These are phyloP conservation scores for Cephalotes varians DNA, from an alignment of 2,888 invertebrate species.

Conservation along the genomic window DNA sequence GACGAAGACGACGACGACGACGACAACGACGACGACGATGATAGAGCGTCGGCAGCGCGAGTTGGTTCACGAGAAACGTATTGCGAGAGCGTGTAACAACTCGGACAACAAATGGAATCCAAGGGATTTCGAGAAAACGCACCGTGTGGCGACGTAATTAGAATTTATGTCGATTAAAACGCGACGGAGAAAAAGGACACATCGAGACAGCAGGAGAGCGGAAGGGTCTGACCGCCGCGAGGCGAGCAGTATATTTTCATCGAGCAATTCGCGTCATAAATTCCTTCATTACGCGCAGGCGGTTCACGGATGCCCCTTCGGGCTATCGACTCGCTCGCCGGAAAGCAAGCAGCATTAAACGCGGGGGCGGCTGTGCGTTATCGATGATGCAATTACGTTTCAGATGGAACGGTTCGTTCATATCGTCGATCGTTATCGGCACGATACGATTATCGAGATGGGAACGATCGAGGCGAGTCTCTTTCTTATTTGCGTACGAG, in stretches of 20 bases:
- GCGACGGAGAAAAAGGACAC: conserved; percentile 19
- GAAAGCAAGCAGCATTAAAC: conserved; percentile 65
- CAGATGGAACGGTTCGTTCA: conserved; percentile 55
- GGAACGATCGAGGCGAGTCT: conserved; percentile 51
- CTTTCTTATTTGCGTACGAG: neutral
- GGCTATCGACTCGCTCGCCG: conserved; percentile 25
- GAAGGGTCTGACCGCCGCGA: conserved; percentile 19
- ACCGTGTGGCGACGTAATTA: conserved; percentile 55
- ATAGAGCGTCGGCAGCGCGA: neutral
- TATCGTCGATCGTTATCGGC: conserved; percentile 61
- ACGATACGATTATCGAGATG: conserved; percentile 64
- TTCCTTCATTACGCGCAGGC: conserved; percentile 62
- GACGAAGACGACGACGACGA: neutral
- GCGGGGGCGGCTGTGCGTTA: conserved; percentile 54
- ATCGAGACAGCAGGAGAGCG: neutral
- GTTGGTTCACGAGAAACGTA: conserved; percentile 26
- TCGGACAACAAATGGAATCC: conserved; percentile 56
- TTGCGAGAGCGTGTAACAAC: conserved; percentile 37
- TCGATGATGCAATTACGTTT: conserved; percentile 72
- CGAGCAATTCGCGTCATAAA: conserved; percentile 66
- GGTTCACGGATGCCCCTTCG: conserved; percentile 50
- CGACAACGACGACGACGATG: neutral
- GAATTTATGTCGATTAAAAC: conserved; percentile 70
- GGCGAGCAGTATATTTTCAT: conserved; percentile 64
- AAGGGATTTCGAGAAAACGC: conserved; percentile 30